Evolutionary conservation across 2,888 invertebrate species (phyloP), one percentile per base, ranked within the genome.

Genomic region (Cosmia pyralina): DNA sequence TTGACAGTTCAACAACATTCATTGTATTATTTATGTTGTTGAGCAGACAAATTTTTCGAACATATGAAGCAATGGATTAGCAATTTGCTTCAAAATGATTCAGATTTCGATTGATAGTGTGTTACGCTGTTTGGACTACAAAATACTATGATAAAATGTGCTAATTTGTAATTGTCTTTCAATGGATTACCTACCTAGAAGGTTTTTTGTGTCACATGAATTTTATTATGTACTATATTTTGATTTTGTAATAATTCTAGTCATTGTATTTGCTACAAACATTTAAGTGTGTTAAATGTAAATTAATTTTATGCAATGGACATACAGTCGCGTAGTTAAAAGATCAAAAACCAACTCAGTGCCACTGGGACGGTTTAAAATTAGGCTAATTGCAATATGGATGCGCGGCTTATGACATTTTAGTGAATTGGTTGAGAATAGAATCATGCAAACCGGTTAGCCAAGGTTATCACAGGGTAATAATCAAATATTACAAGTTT

Each of bases 381-480:
- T 67, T 72, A 75, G 60, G 69, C 57, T 75, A 60, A 53, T 60
- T 59, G 67, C 34, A 65, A 58, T 59, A 52, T n/a, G 19, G 0
- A 59, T 60, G 59, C 72, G 65, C 73, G 68, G 69, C 74, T 53
- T 75, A 64, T 63, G 53, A 58, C 66, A 66, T 75, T 72, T 72
- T 71, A 77, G 75, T 69, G 55, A 71, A 72, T 85, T 85, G 72
- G 72, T 84, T 82, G 78, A 80, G 68, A 77, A 75, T 78, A 77
- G 67, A 74, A 76, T 72, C 82, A 86, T 82, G 85, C 78, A 79
- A 86, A 83, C 91, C 88, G 90, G 88, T 89, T 88, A 91, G 88
- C 89, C 92, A 92, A 92, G 93, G 92, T 93, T 91, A 84, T 92
- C 90, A 93, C 93, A 94, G 94, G 94, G 94, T 94, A 94, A 92